phyloP scores from a whole-genome alignment of 2,113 vertebrate genomes.

The Buteo buteo region DNA sequence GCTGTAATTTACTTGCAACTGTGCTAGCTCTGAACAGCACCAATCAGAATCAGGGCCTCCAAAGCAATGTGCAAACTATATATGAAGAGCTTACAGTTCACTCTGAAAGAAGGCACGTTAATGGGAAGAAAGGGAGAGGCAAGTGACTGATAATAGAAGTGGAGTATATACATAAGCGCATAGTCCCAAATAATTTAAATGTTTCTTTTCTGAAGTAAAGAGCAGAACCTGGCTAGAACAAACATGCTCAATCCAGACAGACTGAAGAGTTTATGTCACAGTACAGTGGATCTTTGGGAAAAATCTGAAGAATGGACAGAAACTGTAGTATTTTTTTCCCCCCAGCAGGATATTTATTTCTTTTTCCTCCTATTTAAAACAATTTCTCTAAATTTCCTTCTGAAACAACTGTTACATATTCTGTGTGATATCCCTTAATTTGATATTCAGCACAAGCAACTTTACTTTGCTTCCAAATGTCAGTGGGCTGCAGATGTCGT shows the following conservation, averaged over 20 bases:
- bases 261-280: not conserved
- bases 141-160: not conserved
- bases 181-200: not conserved
- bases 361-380: not conserved
- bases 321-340: rapidly evolving
- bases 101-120: not conserved
- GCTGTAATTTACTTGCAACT: not conserved
- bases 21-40: not conserved
- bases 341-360: not conserved
- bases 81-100: not conserved
- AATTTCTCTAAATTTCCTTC: not conserved
- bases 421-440: not conserved
- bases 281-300: not conserved
- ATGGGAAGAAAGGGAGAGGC: not conserved
- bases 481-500: not conserved
- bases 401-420: not conserved
- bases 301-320: not conserved
- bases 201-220: not conserved
- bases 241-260: not conserved
- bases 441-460: not conserved
- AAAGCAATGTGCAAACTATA: not conserved
- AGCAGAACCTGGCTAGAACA: not conserved
- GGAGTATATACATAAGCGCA: not conserved
- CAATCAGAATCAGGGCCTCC: rapidly evolving
- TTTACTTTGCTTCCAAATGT: not conserved